Evolutionary conservation across 2,888 invertebrate genomes (phyloP), one percentile per base, ranked within the genome.

Genomic region (Nomada fabriciana): DNA sequence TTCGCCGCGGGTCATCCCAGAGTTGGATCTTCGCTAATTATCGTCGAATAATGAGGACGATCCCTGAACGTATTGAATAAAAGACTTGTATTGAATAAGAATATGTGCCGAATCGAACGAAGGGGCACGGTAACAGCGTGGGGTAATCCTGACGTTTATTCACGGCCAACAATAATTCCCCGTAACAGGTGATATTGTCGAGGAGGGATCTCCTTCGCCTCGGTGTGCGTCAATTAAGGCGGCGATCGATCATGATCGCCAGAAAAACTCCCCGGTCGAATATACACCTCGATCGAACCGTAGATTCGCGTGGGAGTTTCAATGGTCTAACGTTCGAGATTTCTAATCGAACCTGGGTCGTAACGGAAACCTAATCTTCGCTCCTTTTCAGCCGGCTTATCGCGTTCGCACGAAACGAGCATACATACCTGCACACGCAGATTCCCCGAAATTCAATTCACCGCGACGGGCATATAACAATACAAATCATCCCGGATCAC

Each of bases 401-500:
- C 60, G 64, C 43, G 59, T 25, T 20, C 53, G 43, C 60, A 53
- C 20, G 43, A 18, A 59, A 47, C 29, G 47, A 25, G 23, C 10
- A 36, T 36, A 36, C 36, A 23, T 59, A 50, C 52, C 69, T 65
- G n/a, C 75, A 10, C 52, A 57, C 73, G 70, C 73, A 76, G 77
- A 82, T 84, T 82, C 84, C 76, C 67, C 82, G 86, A 85, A 86
- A 85, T 86, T 84, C 77, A 82, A 84, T 86, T 76, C 84, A 65
- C 72, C 84, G 70, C 70, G 77, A 76, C 79, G 60, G 59, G 81
- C 36, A 53, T 61, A 75, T 63, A 65, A 74, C 80, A 85, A 86
- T 86, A 86, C 86, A 86, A 86, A 86, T 86, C 86, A 82, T 84
- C 76, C 70, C 63, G 86, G 88, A 86, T 88, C 85, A 83, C 79